Base-by-base conservation (phyloP, 2,888 invertebrate genomes). In the Sialis fuliginosa region DNA sequence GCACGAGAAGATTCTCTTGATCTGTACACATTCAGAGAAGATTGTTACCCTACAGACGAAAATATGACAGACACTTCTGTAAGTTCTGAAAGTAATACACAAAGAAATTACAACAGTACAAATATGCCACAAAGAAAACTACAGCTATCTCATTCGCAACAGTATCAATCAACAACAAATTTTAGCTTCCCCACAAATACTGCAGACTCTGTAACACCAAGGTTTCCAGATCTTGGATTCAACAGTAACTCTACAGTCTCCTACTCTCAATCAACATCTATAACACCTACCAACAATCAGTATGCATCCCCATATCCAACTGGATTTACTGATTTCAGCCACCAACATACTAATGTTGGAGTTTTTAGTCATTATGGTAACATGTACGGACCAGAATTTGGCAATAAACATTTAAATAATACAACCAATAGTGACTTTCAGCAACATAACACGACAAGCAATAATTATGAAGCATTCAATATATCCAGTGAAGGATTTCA, bases 11-110 rank as follows among this genome's bases (percentile, higher is more conserved):
- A 75, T 55, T 74, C 75, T 39, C 59, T 76, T 39, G 76, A 76
- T 57, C 63, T 76, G 44, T 76, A 75, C 55, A 67, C 74, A 4
- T 74, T 75, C 54, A 63, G 74, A 44, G 75, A 76, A 54, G 75
- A 75, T 52, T 74, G 74, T 54, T 75, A 74, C 58, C 22, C 22
- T 22, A 70, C 68, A 51, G 68, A 72, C 49, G 74, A 70, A 50
- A 67, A 69, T 50, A 68, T 60, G 39, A 67, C 67, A n/a, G 57
- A 53, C 35, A 45, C 33, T 44, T 37, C 40, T 37, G 13, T 30
- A 8, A 44, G 34, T 34, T 34, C 45, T 8, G 47, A 47, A 7
- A 10, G 12, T 30, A 13, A 22, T 31, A 37, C 42, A 34, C 47
- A 47, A 42, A 47, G 47, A 42, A 35, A 33, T 40, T 46, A 46